phyloP scores from a whole-genome alignment of 2,888 invertebrate species.

The Agonopterix alstromeriana region DNA sequence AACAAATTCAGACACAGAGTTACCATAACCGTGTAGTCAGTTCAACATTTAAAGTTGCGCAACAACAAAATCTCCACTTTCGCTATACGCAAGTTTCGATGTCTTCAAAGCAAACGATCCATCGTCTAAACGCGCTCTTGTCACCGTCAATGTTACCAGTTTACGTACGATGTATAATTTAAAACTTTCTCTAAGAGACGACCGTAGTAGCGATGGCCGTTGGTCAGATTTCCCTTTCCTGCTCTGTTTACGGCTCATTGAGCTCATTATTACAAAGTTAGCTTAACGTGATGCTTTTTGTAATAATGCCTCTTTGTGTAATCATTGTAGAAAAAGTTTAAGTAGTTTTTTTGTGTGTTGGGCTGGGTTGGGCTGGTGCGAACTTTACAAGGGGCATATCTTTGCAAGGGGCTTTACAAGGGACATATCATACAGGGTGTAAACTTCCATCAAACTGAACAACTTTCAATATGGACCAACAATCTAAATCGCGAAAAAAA shows the following conservation, averaged over 20 bases:
- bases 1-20: too few relatives aligned
- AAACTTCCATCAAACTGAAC: too few relatives aligned
- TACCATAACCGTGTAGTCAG: too few relatives aligned
- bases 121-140: conserved; percentile 30
- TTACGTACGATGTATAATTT: conserved; percentile 66
- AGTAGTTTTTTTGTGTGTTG: not conserved
- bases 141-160: conserved; percentile 53
- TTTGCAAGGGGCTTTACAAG: too few relatives aligned
- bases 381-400: too few relatives aligned
- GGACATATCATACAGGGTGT: too few relatives aligned
- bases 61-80: conserved; percentile 27
- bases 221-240: conserved; percentile 57
- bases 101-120: conserved; percentile 13
- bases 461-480: too few relatives aligned
- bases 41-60: conserved; percentile 13
- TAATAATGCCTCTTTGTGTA: too few relatives aligned
- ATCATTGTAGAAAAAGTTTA: not conserved
- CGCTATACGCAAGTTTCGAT: conserved; percentile 10
- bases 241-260: conserved; percentile 43
- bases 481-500: too few relatives aligned
- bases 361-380: not conserved
- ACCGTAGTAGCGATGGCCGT: conserved; percentile 28
- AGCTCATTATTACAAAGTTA: conserved; percentile 28
- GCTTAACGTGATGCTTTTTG: conserved; percentile 8
- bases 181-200: conserved; percentile 65